phyloP scores from a whole-genome alignment of 2,888 invertebrate species.

The Pollenia griseotomentosa region DNA sequence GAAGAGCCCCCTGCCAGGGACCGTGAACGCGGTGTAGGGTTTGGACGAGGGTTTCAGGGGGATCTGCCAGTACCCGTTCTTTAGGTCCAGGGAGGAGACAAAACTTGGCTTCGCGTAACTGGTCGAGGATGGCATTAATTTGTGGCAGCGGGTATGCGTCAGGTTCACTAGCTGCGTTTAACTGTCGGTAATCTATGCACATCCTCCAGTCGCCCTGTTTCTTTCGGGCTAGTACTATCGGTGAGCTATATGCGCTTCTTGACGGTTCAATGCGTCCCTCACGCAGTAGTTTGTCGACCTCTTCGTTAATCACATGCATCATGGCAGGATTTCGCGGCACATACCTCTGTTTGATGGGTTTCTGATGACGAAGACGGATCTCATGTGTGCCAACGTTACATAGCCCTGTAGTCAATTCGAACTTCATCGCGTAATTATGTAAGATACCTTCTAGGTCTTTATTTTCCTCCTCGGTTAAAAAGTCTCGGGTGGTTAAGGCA shows the following conservation, averaged over 20 bases:
- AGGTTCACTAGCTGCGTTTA: conserved; percentile 26
- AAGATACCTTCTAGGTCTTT: neutral
- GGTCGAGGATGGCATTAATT: conserved; percentile 44
- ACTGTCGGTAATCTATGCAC: conserved; percentile 57
- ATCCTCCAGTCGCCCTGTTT: conserved; percentile 57
- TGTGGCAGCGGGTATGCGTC: conserved; percentile 56
- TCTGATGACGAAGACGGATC: conserved; percentile 3
- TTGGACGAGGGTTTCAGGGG: neutral
- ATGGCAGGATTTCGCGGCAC: conserved; percentile 62
- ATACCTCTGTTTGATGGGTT: conserved; percentile 56
- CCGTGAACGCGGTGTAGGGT: conserved; percentile 47
- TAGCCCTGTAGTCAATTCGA: neutral
- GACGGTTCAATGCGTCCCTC: conserved; percentile 51
- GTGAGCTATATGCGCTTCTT: conserved; percentile 54
- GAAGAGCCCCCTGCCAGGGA: conserved; percentile 41
- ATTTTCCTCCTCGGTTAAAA: neutral
- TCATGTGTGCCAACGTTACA: conserved; percentile 3
- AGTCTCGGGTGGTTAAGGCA: neutral
- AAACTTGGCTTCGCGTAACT: conserved; percentile 40
- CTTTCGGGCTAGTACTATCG: conserved; percentile 53
- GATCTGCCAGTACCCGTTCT: conserved; percentile 62
- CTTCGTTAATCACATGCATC: conserved; percentile 40
- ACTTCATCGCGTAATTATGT: neutral
- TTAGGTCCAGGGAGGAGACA: conserved; percentile 32
- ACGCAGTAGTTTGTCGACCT: conserved; percentile 45